Base-by-base conservation (phyloP, 2,113 vertebrate genomes). In the Pygoscelis antarcticus region DNA sequence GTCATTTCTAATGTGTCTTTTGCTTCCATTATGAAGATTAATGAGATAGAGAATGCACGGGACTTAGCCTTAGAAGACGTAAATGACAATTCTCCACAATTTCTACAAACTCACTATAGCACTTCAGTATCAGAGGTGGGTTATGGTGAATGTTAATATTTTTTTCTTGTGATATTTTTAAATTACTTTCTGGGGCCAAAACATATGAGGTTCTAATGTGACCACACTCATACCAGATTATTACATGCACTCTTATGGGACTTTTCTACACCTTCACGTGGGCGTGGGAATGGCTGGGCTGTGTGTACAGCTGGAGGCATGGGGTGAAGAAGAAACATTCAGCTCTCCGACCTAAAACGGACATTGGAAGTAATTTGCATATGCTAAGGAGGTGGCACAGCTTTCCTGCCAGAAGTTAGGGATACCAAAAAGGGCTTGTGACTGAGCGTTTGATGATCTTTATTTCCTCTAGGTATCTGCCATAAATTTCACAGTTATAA, bases 71-170 rank as follows among this genome's bases (percentile, higher is more conserved):
- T 98, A 80, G 21, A 4, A 10, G 98, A 98, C 16, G 0, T 97
- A 32, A 98, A 98, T 12, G 98, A 98, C 92, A 93, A 98, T 17
- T 30, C 87, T 7, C 98, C 98, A 6, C 9, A 96, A 29, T 99
- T 99, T 82, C 10, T 55, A 16, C 16, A 93, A 16, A 17, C 82
- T 42, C 7, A 38, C 16, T 99, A 98, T 6, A 91, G 0, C 3
- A 0, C 10, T 12, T 75, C 36, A 9, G 16, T 99, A 25, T 97
- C 98, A 79, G 98, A 99, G 98, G 98, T 99, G 70, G 38, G 97
- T 72, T 42, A 44, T 80, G 66, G 38, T 10, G 61, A 78, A 71
- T 19, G 7, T 38, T 77, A 25, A 4, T 20, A 1, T 11, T 38
- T 78, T 65, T 65, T 49, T 74, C 49, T 38, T 89, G 32, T 36